Evolutionary conservation across 2,888 invertebrate species (phyloP).

Genomic region (Mellilla xanthometata): DNA sequence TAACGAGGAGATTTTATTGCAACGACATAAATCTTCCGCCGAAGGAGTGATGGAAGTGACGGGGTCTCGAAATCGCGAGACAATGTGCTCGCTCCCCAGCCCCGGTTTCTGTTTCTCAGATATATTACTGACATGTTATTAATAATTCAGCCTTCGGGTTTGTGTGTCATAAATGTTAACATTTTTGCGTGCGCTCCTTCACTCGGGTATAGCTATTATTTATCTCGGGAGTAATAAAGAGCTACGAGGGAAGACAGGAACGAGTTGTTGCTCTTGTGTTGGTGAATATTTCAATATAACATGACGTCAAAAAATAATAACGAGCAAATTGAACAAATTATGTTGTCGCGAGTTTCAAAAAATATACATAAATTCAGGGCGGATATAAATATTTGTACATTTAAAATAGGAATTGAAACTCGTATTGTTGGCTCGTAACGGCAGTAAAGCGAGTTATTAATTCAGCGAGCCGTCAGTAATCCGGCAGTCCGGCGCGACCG

Average conservation of each 20-base stretch:
- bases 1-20: conserved; percentile 78
- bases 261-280: conserved; percentile 26
- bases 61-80: conserved; percentile 60
- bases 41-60: conserved; percentile 67
- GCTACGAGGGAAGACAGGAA: conserved; percentile 28
- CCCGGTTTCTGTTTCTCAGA: conserved; percentile 25
- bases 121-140: conserved; percentile 37
- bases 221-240: conserved; percentile 30
- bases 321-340: conserved; percentile 25
- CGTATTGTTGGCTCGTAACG: conserved; percentile 45
- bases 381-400: conserved; percentile 47
- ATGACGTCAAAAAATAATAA: conserved; percentile 13
- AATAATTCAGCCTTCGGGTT: conserved; percentile 38
- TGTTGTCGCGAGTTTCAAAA: conserved; percentile 27
- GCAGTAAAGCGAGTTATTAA: conserved; percentile 60
- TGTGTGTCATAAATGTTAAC: conserved; percentile 36
- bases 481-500: conserved; percentile 41
- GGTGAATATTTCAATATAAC: conserved; percentile 23
- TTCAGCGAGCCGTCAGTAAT: conserved; percentile 63
- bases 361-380: conserved; percentile 43
- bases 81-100: conserved; percentile 42
- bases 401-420: conserved; percentile 58
- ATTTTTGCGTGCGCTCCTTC: conserved; percentile 29
- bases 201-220: conserved; percentile 30
- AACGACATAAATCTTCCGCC: conserved; percentile 71